Evolutionary conservation across 1,140 invertebrate genomes (phyloP).

Genomic region (Neocloeon triangulifer): DNA sequence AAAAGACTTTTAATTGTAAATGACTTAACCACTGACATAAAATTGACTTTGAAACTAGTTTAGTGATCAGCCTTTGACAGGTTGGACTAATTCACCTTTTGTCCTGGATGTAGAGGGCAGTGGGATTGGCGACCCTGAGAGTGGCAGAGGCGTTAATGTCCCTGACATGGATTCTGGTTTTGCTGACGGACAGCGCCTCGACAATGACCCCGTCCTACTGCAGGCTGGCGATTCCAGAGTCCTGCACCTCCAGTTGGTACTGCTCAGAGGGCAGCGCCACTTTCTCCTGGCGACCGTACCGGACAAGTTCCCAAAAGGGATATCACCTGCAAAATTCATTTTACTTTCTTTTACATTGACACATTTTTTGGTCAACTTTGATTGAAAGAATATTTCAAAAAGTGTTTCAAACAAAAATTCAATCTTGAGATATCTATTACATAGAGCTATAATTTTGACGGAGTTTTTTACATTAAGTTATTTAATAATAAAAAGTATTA

Average conservation of each 20-base stretch:
- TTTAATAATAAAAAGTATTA: too few relatives aligned
- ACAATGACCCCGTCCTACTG: constrained; percentile 20
- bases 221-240: constrained; percentile 29
- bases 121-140: constrained; percentile 29
- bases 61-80: constrained; percentile 5
- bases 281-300: constrained; percentile 33
- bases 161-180: constrained; percentile 35
- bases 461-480: too few relatives aligned
- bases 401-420: too few relatives aligned
- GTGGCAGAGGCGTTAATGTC: constrained; percentile 30
- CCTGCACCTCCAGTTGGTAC: constrained; percentile 47
- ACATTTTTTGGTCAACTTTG: too few relatives aligned
- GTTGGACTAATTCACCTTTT: constrained; percentile 27
- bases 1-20: too few relatives aligned
- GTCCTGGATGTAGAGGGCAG: constrained; percentile 30
- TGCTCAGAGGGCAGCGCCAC: constrained; percentile 44
- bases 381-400: too few relatives aligned
- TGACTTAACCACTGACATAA: too few relatives aligned
- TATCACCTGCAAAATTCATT: too few relatives aligned
- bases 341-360: too few relatives aligned
- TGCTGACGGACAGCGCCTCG: constrained; percentile 33
- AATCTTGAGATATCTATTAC: too few relatives aligned
- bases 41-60: too few relatives aligned
- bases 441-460: too few relatives aligned
- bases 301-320: constrained; percentile 35